Evolutionary conservation across 2,113 vertebrate genomes (phyloP).

Genomic region (Eublepharis macularius): DNA sequence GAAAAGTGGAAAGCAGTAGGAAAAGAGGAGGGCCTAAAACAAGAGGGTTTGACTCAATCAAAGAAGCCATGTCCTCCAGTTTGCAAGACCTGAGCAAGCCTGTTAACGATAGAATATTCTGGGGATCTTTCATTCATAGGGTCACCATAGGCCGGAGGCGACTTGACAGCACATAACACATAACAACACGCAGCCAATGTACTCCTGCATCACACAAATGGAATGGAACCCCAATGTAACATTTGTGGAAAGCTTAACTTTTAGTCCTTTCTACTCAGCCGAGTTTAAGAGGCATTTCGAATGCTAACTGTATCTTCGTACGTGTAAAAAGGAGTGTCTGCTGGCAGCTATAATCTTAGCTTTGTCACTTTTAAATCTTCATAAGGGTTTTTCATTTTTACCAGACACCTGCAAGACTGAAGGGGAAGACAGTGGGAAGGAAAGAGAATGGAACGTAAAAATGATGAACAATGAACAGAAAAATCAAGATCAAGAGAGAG

Average conservation of each 20-base stretch:
- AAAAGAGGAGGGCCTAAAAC: too few species aligned
- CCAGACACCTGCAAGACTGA: constrained; percentile 51
- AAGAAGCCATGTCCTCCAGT: too few species aligned
- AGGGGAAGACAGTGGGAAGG: constrained; percentile 30
- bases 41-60: too few species aligned
- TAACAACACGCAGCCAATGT: too few species aligned
- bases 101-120: too few species aligned
- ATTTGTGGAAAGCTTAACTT: not conserved
- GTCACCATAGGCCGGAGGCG: too few species aligned
- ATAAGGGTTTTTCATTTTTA: constrained; percentile 49
- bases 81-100: too few species aligned
- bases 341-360: constrained; percentile 37
- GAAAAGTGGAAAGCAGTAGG: too few species aligned
- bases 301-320: constrained; percentile 22
- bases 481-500: not conserved
- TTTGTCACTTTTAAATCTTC: constrained; percentile 57
- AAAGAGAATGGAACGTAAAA: constrained; percentile 20
- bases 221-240: too few species aligned
- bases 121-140: too few species aligned
- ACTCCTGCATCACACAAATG: too few species aligned
- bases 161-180: too few species aligned
- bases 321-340: constrained; percentile 46
- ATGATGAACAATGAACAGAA: not conserved
- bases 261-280: constrained; percentile 15
- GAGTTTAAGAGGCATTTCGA: constrained; percentile 49